Evolutionary conservation across 2,113 vertebrate species (phyloP), one percentile per base, ranked within the genome.

Genomic region (Erythrolamprus reginae): DNA sequence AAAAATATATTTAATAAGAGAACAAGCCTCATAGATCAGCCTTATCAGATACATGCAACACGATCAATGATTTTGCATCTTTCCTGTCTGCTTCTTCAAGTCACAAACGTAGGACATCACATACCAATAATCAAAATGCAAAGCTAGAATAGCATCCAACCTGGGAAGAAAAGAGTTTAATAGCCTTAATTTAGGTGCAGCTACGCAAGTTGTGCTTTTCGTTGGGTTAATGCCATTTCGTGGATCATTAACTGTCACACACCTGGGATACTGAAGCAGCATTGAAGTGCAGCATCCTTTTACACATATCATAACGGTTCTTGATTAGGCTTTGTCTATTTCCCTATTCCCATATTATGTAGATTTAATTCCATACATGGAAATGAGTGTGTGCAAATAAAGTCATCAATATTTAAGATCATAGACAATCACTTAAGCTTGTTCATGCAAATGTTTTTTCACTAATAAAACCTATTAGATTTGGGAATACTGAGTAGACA

Each of bases 201-300:
- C 55, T 82, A 52, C 24, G 15, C 0, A 4, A 84, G 28, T 0
- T 6, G 23, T 88, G 51, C 24, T 28, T 82, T 89, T 53, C 38
- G 90, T 82, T 94, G 93, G 77, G 92, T 89, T 89, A 28, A 84
- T 89, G 92, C 86, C 86, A 89, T 94, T 95, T 95, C 87, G 92
- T 0, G n/a, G 92, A 58, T 93, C 92, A 86, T 90, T 93, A 90
- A 86, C 0, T 0, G 26, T 91, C 52, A 38, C 86, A 5, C 28
- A 55, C 45, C 42, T 0, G 9, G 84, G 92, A 82, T 0, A 4
- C 85, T 84, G 10, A 65, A n/a, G 61, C 88, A 38, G 70, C 0
- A 26, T 26, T 92, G 65, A 61, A 1, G 0, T 0, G 0, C 42
- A 9, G 45, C 3, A 77, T 77, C 70, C 33, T 38, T 42, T 19